Conservation (phyloP, 1,140 invertebrate genomes). For the Drosophila kurseongensis region DNA sequence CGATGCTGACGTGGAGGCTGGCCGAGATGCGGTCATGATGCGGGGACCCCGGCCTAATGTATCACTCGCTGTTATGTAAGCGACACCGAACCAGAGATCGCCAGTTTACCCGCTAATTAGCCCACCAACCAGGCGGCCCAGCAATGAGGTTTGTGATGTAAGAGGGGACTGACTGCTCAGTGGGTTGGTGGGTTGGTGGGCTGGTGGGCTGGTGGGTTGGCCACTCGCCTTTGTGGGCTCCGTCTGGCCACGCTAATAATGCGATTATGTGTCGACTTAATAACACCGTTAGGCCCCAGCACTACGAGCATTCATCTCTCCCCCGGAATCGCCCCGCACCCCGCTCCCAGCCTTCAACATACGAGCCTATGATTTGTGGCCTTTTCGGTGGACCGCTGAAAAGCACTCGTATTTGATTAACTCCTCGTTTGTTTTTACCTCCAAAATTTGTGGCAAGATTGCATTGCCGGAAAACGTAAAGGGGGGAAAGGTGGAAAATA, state of each 20-base stretch:
- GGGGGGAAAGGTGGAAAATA: neutral
- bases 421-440: slow-evolving; percentile 1
- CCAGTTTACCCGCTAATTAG: slow-evolving; percentile 47
- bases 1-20: slow-evolving; percentile 2
- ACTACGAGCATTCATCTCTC: slow-evolving; percentile 12
- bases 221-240: slow-evolving; percentile 13
- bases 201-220: neutral
- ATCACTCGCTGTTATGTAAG: slow-evolving; percentile 51
- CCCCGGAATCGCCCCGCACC: neutral
- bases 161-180: slow-evolving; percentile 20
- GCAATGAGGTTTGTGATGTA: slow-evolving; percentile 17
- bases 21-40: neutral
- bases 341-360: neutral
- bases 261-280: slow-evolving; percentile 75
- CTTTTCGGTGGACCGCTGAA: neutral
- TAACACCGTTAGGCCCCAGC: slow-evolving; percentile 50
- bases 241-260: slow-evolving; percentile 63
- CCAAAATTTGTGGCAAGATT: neutral
- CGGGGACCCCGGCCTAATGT: slow-evolving; percentile 1
- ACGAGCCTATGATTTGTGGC: neutral
- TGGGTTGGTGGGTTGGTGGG: slow-evolving; percentile 20
- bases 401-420: slow-evolving; percentile 7
- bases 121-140: slow-evolving; percentile 30
- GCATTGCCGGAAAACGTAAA: neutral
- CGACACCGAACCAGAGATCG: slow-evolving; percentile 52